These are phyloP conservation scores for Chaitophorus viminalis DNA, from an alignment of 2,888 invertebrate genomes.

Conservation along the genomic window DNA sequence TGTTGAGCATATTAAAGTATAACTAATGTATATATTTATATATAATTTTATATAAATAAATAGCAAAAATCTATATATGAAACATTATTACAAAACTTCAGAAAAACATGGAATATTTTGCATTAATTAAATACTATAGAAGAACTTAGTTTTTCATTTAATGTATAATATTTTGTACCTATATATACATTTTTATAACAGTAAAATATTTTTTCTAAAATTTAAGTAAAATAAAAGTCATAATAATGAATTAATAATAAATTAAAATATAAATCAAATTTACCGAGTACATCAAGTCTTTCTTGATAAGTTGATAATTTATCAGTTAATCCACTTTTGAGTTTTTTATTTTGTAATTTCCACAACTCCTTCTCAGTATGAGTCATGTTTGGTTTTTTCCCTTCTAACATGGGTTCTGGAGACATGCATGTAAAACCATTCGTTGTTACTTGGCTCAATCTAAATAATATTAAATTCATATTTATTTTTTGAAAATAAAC, in stretches of 20 bases:
- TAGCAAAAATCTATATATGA: too few relatives aligned
- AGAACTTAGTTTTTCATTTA: too few relatives aligned
- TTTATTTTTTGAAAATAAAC: neutral
- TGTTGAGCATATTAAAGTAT: too few relatives aligned
- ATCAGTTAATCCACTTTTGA: constrained; percentile 74
- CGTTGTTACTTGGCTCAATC: constrained; percentile 75
- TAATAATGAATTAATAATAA: neutral
- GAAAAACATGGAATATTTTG: too few relatives aligned
- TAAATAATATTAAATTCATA: constrained; percentile 64
- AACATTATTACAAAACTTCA: too few relatives aligned
- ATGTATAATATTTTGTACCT: too few relatives aligned
- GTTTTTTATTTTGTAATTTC: constrained; percentile 74
- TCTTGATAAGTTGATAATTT: constrained; percentile 71
- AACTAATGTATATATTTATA: too few relatives aligned
- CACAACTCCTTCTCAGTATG: constrained; percentile 56
- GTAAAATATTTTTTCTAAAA: too few relatives aligned
- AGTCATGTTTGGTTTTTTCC: constrained; percentile 46
- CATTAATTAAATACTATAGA: too few relatives aligned
- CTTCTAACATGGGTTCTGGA: constrained; percentile 72
- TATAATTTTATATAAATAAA: too few relatives aligned
- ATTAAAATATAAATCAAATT: constrained; percentile 59
- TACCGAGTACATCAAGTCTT: constrained; percentile 69
- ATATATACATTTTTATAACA: too few relatives aligned
- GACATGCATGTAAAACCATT: constrained; percentile 76
- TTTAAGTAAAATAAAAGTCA: too few relatives aligned